Evolutionary conservation across 2,888 invertebrate species (phyloP), one percentile per base, ranked within the genome.

Genomic region (Urechis unicinctus): DNA sequence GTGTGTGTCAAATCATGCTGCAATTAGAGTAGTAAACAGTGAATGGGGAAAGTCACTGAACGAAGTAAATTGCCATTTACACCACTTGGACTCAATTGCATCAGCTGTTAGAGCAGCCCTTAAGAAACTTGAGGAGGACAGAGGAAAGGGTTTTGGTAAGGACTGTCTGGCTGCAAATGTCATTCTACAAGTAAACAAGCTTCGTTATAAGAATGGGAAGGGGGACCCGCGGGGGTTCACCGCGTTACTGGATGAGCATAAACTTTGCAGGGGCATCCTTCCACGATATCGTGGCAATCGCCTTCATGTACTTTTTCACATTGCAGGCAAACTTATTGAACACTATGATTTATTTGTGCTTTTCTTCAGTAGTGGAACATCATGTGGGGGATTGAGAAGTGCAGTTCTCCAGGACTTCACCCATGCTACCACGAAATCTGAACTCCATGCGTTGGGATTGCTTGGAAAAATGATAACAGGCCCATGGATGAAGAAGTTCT

Each of bases 201-300:
- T 62, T 21, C 46, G 59, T 5, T 59, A 54, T 48, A 61, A 61
- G 28, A 57, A 61, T 52, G 55, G 60, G 30, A 58, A 61, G 28
- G 60, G 62, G 17, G 62, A 58, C 46, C 62, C 62, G 1, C 54
- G 52, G 22, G 62, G 61, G 31, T 61, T 61, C 30, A 49, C 24
- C 17, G 28, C 36, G 5, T 61, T 58, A 43, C 46, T 61, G 6
- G 30, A 58, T 17, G 50, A 57, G 4, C 36, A 53, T 17, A 43
- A 41, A 22, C 43, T 60, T 13, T 46, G 55, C 3, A 29, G 29
- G 21, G 55, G 55, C 17, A 17, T 62, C 17, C 31, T 62, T 21
- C 59, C 61, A 6, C 25, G 61, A 9, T 61, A 61, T 41, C 26
- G 61, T 17, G 62, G 58, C 26, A 61, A 59, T 41, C 25, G 56